Percentiles rank a stretch among this genome's conserved stretches.
These are phyloP conservation scores for Orbicella faveolata DNA, from an alignment of 64 coral and sea anemone species.

Conservation along the genomic window DNA sequence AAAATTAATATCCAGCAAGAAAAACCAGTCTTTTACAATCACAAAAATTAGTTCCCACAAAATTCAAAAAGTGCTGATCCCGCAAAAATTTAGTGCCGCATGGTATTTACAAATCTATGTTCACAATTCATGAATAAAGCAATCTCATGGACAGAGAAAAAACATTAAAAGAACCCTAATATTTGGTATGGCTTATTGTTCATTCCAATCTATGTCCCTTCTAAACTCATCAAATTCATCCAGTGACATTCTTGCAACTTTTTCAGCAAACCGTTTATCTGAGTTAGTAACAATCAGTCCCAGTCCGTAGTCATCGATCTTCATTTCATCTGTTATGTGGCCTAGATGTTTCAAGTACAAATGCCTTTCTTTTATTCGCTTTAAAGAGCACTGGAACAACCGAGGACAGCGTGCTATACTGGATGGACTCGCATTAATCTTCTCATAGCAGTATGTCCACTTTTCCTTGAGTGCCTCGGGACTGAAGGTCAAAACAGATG, in stretches of 20 bases:
- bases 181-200: background rate
- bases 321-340: conserved; percentile 60
- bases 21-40: no score
- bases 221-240: conserved; percentile 75
- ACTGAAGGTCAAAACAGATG: conserved; percentile 90
- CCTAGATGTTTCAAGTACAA: conserved; percentile 70
- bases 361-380: conserved; percentile 92
- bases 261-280: conserved; percentile 76
- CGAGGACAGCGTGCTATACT: conserved; percentile 88
- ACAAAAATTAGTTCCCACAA: no score
- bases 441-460: conserved; percentile 82
- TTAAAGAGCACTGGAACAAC: conserved; percentile 89
- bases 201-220: background rate
- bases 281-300: conserved; percentile 77
- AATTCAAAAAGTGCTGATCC: no score
- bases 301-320: conserved; percentile 85
- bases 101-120: no score
- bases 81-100: no score
- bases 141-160: no score
- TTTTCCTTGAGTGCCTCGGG: conserved; percentile 70
- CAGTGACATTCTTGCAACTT: conserved; percentile 62
- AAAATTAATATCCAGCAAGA: no score
- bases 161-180: no score
- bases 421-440: conserved; percentile 67
- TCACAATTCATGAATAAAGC: no score